phyloP scores from a whole-genome alignment of 1,140 invertebrate species.

The Bacillus rossius region DNA sequence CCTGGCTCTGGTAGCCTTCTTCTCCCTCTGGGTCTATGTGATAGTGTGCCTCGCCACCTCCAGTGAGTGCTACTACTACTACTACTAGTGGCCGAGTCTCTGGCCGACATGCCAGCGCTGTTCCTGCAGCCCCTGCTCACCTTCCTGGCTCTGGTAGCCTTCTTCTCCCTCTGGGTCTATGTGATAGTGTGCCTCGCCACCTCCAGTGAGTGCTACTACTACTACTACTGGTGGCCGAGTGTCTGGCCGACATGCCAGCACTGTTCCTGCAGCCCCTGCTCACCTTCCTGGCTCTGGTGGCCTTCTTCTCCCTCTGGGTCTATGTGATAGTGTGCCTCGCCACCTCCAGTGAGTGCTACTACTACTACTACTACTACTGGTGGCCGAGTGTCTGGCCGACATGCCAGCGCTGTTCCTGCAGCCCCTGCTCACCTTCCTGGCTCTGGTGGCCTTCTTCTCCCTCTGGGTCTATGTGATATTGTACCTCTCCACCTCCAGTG shows the following conservation, averaged over 20 bases:
- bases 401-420: conserved; percentile 84
- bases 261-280: conserved; percentile 82
- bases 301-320: conserved; percentile 84
- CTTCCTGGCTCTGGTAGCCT: conserved; percentile 68
- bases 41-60: conserved; percentile 65
- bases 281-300: conserved; percentile 70
- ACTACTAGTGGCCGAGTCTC: too few species aligned
- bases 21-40: conserved; percentile 78
- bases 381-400: too few species aligned
- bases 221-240: too few species aligned
- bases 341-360: conserved; percentile 66
- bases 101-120: conserved; percentile 74
- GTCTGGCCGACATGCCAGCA: conserved; percentile 74
- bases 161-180: conserved; percentile 80
- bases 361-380: too few species aligned
- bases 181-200: conserved; percentile 68
- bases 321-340: conserved; percentile 64
- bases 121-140: conserved; percentile 85
- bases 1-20: conserved; percentile 67
- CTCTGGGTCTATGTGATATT: conserved; percentile 81
- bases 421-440: conserved; percentile 78
- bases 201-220: conserved; percentile 62
- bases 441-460: conserved; percentile 69
- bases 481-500: conserved; percentile 63
- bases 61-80: too few species aligned